phyloP scores from a whole-genome alignment of 2,797 vertebrate species.

The Brachyrhaphis roseni region DNA sequence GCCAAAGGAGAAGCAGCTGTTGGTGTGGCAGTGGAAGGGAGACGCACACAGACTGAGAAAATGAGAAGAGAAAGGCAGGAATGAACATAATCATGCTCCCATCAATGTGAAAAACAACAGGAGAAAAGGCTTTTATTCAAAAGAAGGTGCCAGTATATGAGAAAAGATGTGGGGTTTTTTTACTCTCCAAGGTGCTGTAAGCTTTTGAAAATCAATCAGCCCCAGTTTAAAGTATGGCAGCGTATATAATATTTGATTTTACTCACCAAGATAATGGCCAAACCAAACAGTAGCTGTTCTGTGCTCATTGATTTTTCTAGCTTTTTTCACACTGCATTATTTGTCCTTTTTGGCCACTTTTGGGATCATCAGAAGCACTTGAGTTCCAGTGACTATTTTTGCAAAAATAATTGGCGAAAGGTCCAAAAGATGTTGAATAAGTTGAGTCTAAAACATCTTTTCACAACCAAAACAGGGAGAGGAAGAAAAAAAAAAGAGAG shows the following conservation, averaged over 20 bases:
- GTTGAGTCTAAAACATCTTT: background rate
- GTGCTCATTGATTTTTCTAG: background rate
- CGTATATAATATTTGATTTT: background rate
- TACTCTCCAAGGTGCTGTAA: conserved; percentile 3
- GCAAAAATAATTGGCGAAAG: background rate
- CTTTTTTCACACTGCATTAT: background rate
- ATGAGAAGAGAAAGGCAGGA: conserved; percentile 14
- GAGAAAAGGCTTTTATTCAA: conserved; percentile 22
- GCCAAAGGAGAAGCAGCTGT: conserved; percentile 71
- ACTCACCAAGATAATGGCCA: background rate
- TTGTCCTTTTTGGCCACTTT: background rate
- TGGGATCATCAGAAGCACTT: background rate
- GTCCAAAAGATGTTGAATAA: background rate
- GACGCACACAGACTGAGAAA: conserved; percentile 2
- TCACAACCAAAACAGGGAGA: background rate
- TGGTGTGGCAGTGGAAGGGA: conserved; percentile 31
- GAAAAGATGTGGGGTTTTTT: background rate
- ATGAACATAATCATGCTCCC: conserved; percentile 18
- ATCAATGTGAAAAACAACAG: conserved; percentile 22
- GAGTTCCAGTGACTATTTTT: background rate
- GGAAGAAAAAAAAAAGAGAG: background rate
- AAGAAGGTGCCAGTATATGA: conserved; percentile 14
- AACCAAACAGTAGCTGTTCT: background rate
- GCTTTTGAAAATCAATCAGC: conserved; percentile 2
- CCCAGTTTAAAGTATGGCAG: background rate